A percentile compares a stretch with the other conserved stretches of the same genome.
Evolutionary conservation across 2,888 invertebrate species (phyloP).

Genomic region (Folsomia candida): DNA sequence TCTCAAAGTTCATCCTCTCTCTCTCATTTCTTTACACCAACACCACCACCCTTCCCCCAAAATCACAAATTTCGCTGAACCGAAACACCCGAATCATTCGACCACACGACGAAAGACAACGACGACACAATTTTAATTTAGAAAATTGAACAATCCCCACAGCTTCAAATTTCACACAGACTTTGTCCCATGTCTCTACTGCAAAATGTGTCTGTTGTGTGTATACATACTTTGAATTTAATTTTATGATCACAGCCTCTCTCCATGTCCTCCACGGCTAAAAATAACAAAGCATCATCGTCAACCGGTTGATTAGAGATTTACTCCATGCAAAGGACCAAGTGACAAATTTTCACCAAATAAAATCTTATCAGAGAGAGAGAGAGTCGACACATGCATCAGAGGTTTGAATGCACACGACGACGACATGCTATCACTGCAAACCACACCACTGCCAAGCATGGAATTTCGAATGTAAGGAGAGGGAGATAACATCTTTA

Average conservation of each 20-base stretch:
- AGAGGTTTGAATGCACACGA: too few species aligned
- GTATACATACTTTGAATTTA: too few species aligned
- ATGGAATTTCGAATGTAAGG: too few species aligned
- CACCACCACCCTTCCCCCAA: neutral
- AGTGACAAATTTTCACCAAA: conserved; percentile 5
- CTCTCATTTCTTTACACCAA: neutral
- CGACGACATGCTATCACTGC: too few species aligned
- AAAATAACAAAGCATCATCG: neutral
- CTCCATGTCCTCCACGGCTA: too few species aligned
- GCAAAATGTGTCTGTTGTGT: neutral
- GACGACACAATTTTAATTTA: neutral
- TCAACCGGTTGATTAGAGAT: too few species aligned
- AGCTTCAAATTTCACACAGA: too few species aligned
- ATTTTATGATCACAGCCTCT: too few species aligned
- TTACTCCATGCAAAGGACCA: too few species aligned
- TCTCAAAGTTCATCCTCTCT: neutral
- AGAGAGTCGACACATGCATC: neutral
- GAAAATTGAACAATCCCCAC: neutral
- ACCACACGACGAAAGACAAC: too few species aligned
- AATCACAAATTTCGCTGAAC: neutral
- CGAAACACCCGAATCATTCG: neutral
- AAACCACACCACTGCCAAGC: too few species aligned
- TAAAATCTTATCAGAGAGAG: neutral
- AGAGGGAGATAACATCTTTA: neutral
- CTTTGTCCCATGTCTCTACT: too few species aligned